phyloP scores from a whole-genome alignment of 2,888 invertebrate genomes.

The Luperina nickerlii region DNA sequence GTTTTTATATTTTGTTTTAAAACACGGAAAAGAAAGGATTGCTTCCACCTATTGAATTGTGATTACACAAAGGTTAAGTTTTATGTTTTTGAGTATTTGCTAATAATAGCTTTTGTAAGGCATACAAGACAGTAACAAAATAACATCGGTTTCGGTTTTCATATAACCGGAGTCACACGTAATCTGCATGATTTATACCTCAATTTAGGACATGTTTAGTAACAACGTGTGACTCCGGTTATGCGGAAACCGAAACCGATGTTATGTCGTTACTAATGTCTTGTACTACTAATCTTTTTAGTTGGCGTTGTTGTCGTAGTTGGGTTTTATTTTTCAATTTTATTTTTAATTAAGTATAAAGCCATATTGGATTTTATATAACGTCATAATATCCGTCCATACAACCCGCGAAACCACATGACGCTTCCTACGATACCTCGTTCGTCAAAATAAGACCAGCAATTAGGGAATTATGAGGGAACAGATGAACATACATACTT shows the following conservation, averaged over 20 bases:
- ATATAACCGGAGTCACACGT: neutral
- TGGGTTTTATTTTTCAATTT: too few relatives aligned
- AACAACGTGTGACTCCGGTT: neutral
- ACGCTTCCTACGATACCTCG: neutral
- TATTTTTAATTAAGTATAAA: too few relatives aligned
- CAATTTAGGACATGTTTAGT: neutral
- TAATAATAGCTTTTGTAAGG: neutral
- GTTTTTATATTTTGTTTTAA: constrained; percentile 9
- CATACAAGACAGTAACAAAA: neutral
- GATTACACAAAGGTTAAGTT: neutral
- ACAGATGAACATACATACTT: neutral
- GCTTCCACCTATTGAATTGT: neutral
- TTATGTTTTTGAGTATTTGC: neutral
- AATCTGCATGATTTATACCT: neutral
- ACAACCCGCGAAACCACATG: neutral
- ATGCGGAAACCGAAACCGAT: too few relatives aligned
- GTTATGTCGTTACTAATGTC: too few relatives aligned
- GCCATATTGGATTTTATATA: neutral
- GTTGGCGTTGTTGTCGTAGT: too few relatives aligned
- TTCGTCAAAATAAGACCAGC: neutral
- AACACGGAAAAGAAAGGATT: neutral
- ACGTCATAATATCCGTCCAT: neutral
- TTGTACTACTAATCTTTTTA: too few relatives aligned
- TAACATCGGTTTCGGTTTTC: neutral
- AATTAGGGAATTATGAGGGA: neutral